These are phyloP conservation scores for Neomorphus geoffroyi DNA, from an alignment of 2,797 vertebrate genomes.

Conservation along the genomic window DNA sequence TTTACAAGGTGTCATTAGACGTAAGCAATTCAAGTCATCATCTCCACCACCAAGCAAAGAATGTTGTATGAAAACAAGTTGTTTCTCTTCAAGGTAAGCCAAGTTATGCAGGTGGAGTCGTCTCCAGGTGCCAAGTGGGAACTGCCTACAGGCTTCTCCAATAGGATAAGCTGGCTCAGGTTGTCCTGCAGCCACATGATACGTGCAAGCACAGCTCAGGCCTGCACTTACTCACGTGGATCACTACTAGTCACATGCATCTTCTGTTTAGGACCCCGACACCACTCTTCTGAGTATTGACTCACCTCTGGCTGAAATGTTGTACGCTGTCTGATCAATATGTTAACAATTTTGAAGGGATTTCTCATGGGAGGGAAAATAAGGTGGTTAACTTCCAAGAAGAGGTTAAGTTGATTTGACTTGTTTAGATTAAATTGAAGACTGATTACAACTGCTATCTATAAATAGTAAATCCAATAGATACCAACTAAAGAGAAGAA, in stretches of 20 bases:
- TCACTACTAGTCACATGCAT: background rate
- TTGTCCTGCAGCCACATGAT: background rate
- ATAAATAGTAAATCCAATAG: background rate
- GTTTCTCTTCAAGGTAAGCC: background rate
- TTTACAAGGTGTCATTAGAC: background rate
- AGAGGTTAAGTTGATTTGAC: background rate
- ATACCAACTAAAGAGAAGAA: background rate
- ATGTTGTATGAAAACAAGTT: background rate
- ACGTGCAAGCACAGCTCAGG: background rate
- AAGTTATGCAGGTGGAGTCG: rapidly evolving
- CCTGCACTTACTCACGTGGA: background rate
- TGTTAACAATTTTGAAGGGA: background rate
- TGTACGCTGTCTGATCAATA: background rate
- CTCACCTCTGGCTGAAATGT: background rate
- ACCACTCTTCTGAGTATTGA: background rate
- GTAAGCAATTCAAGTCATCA: background rate
- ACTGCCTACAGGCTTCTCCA: background rate
- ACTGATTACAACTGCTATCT: background rate
- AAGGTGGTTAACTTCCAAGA: background rate
- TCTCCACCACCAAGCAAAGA: background rate
- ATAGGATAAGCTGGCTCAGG: background rate
- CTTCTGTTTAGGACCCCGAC: background rate
- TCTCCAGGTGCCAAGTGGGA: background rate
- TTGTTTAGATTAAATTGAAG: background rate
- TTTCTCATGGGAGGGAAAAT: background rate